Percentiles rank a stretch among this genome's conserved stretches.
phyloP scores from a whole-genome alignment of 2,888 invertebrate species.

The Antheraea assamensis region DNA sequence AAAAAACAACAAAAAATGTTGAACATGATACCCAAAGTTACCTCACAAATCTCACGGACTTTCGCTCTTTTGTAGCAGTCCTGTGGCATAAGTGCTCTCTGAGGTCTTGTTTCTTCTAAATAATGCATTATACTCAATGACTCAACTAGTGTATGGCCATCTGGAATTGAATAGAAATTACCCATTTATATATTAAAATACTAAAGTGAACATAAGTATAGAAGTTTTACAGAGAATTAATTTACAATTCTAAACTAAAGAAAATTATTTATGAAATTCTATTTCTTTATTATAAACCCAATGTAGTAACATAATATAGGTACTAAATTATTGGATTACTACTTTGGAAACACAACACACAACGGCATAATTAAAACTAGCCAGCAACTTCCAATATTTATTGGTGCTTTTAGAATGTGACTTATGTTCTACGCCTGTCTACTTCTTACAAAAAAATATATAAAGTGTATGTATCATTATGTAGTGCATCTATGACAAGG shows the following conservation, averaged over 20 bases:
- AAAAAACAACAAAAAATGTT: no score
- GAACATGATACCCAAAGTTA: conserved; percentile 34
- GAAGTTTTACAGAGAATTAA: neutral
- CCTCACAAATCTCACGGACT: conserved; percentile 95
- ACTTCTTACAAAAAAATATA: no score
- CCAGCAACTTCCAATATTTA: no score
- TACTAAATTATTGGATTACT: no score
- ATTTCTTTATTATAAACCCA: neutral
- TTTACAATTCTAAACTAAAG: neutral
- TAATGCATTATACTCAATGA: conserved; percentile 96
- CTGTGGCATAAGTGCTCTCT: conserved; percentile 92
- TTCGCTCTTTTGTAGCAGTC: conserved; percentile 94
- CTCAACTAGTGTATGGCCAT: conserved; percentile 87
- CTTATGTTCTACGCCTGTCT: no score
- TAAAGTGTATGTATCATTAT: no score
- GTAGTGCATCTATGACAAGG: no score
- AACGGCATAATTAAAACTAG: no score
- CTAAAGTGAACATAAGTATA: neutral
- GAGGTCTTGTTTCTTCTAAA: conserved; percentile 95
- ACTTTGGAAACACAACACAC: no score
- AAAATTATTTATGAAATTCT: neutral
- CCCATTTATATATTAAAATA: neutral
- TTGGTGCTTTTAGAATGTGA: no score
- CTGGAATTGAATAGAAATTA: conserved; percentile 56
- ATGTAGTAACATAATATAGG: neutral